Evolutionary conservation across 2,797 vertebrate genomes (phyloP), one percentile per base, ranked within the genome.

Genomic region (Alectoris magna): DNA sequence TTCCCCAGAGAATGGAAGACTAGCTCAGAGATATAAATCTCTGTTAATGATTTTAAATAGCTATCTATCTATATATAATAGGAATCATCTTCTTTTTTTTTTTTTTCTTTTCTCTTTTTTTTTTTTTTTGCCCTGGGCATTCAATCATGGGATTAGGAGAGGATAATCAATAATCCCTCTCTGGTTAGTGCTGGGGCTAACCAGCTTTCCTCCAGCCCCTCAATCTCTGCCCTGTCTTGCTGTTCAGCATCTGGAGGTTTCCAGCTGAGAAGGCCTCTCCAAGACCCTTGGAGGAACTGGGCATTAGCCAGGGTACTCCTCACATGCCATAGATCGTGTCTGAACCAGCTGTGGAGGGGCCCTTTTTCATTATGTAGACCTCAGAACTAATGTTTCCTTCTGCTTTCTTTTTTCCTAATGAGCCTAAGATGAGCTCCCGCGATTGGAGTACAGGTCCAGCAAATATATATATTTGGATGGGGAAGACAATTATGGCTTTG

Each of bases 1-100:
- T 90, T 94, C 80, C 71, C 77, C 64, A n/a, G 74, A 91, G 94
- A 92, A 66, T 2, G 21, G 62, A 90, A 58, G 43, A 87, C 78
- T 88, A 74, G 46, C 34, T 67, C 49, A 36, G 80, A 91, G 91
- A 84, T 93, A 91, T 1, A 92, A 88, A 94, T 92, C 87, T 89
- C 77, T 84, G 56, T 78, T 93, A 96, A 95, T 90, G 89, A 93
- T 91, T 96, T 96, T 88, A 93, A 92, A 91, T 91, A 95, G 64
- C 80, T 92, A 66, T 71, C 76, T 91, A 81, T 90, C 66, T 67
- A 21, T 92, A 77, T 74, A 74, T 88, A 90, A 87, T 93, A 77
- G 29, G 8, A 21, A 62, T 43, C 31, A 56, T 41, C 36, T 85
- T 81, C 22, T 56, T 26, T 27, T 39, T 87, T 81, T 60, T 39